phyloP scores from a whole-genome alignment of 2,113 vertebrate genomes.

The Pelusios castaneus region DNA sequence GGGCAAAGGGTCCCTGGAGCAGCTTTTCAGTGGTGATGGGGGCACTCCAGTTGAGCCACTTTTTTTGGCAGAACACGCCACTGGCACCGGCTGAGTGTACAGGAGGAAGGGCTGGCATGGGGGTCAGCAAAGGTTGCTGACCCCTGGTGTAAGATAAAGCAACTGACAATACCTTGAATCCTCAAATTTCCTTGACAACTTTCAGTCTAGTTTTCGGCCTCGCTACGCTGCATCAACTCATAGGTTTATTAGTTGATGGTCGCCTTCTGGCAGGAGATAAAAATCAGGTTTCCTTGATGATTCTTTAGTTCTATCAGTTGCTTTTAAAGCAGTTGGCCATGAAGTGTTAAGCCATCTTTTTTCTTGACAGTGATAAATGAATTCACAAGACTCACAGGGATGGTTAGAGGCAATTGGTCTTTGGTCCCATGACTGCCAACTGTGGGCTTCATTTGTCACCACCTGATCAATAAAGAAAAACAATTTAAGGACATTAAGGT shows the following conservation, averaged over 20 bases:
- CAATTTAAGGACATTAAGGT: not conserved
- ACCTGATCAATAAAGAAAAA: not conserved
- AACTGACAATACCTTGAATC: not conserved
- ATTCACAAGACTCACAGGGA: not conserved
- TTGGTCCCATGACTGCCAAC: not conserved
- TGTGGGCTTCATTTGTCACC: not conserved
- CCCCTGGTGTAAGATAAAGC: not conserved
- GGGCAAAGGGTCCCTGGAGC: too few relatives aligned
- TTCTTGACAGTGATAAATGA: not conserved
- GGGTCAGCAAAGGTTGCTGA: too few relatives aligned
- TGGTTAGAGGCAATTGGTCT: not conserved
- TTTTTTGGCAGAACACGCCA: too few relatives aligned
- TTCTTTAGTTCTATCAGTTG: not conserved
- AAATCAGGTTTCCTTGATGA: not conserved
- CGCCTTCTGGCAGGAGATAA: not conserved
- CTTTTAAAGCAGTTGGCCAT: not conserved
- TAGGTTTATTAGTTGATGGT: not conserved
- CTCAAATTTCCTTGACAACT: not conserved
- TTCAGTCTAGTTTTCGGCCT: not conserved
- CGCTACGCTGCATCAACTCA: not conserved
- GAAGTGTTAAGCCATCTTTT: not conserved
- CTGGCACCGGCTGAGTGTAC: too few relatives aligned
- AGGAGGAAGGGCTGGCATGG: too few relatives aligned
- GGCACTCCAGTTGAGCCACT: too few relatives aligned
- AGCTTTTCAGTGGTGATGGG: too few relatives aligned